phyloP scores from a whole-genome alignment of 1,140 invertebrate genomes.

The Rhopalosiphum padi region DNA sequence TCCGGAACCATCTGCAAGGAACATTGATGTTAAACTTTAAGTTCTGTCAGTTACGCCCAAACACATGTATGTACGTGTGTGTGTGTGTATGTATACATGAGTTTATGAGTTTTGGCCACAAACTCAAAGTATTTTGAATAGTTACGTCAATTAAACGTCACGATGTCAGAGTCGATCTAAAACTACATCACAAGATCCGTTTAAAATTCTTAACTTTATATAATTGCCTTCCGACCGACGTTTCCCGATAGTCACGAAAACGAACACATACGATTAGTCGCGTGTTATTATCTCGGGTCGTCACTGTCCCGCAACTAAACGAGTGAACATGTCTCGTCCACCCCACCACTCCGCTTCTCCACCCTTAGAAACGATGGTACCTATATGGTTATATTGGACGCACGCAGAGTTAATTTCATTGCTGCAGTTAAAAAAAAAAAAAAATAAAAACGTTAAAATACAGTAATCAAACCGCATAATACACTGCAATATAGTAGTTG shows the following conservation, averaged over 20 bases:
- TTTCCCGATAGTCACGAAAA: not conserved
- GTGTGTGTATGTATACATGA: not conserved
- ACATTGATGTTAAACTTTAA: slow-evolving; percentile 13
- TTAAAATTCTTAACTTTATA: not conserved
- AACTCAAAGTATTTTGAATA: not conserved
- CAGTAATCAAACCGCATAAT: not conserved
- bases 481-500: not conserved
- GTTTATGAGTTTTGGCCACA: no score
- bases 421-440: not conserved
- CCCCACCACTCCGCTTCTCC: no score
- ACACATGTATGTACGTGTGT: not conserved
- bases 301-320: not conserved
- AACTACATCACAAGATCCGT: slow-evolving; percentile 11
- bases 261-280: not conserved
- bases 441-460: not conserved
- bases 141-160: not conserved
- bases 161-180: not conserved
- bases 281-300: not conserved
- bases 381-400: no score
- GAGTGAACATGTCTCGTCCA: not conserved
- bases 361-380: not conserved
- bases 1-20: not conserved
- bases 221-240: not conserved
- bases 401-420: not conserved
- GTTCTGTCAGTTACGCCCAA: slow-evolving; percentile 8